Conservation (phyloP, 2,888 invertebrate genomes). For the Acleris cristana region DNA sequence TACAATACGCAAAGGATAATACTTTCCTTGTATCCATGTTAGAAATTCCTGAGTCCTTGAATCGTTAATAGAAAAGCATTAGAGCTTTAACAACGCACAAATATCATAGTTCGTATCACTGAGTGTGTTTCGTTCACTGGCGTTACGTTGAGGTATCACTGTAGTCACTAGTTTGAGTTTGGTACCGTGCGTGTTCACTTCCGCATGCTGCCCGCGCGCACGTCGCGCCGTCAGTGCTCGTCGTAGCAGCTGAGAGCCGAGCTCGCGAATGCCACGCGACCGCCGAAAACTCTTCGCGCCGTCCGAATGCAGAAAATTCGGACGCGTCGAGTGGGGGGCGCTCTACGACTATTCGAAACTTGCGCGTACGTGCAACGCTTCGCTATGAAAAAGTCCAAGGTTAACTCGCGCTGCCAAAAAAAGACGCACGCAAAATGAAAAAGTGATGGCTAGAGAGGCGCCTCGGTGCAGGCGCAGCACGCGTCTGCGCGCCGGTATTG, state of each 20-base stretch:
- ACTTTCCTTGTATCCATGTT: constrained; percentile 82
- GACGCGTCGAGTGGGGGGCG: constrained; percentile 81
- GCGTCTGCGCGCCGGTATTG: constrained; percentile 44
- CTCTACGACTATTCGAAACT: constrained; percentile 81
- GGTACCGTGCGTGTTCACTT: constrained; percentile 72
- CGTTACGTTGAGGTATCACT: constrained; percentile 58
- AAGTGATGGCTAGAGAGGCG: constrained; percentile 79
- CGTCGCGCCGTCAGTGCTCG: constrained; percentile 64
- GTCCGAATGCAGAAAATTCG: constrained; percentile 83
- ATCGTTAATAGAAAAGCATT: constrained; percentile 71
- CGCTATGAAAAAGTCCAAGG: constrained; percentile 83
- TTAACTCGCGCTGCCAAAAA: constrained; percentile 83
- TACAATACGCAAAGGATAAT: constrained; percentile 55
- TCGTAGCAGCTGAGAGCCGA: constrained; percentile 76
- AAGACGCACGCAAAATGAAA: constrained; percentile 82
- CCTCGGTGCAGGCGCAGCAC: constrained; percentile 69
- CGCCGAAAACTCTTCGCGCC: constrained; percentile 81
- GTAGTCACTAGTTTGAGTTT: constrained; percentile 60
- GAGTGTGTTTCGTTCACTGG: constrained; percentile 64
- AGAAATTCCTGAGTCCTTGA: constrained; percentile 75
- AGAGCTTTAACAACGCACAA: constrained; percentile 72
- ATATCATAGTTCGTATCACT: constrained; percentile 79
- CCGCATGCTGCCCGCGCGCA: constrained; percentile 76
- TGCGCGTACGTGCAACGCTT: constrained; percentile 82
- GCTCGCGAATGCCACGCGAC: constrained; percentile 82